These are phyloP conservation scores for Rhimphoctona megacephalus DNA, from an alignment of 2,888 invertebrate species.

Conservation along the genomic window DNA sequence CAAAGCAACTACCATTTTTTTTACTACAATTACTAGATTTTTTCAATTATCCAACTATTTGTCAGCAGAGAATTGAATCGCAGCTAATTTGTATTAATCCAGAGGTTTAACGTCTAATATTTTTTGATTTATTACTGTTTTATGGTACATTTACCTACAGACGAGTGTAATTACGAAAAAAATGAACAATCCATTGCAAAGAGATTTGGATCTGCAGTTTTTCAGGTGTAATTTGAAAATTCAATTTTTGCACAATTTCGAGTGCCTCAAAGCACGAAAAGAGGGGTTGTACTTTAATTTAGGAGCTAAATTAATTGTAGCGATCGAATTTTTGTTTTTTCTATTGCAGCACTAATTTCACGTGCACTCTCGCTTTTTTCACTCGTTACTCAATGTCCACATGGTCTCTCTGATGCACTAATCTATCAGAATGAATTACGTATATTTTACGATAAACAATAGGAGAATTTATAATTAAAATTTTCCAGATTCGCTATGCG, in stretches of 20 bases:
- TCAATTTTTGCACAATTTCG: neutral
- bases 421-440: neutral
- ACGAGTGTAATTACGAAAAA: neutral
- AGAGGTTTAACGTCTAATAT: neutral
- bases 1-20: slow-evolving; percentile 10
- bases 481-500: neutral
- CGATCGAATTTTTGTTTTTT: neutral
- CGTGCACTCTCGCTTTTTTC: slow-evolving; percentile 3
- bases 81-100: neutral
- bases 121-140: neutral
- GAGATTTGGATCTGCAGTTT: neutral
- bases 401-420: slow-evolving; percentile 16
- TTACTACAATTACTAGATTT: neutral
- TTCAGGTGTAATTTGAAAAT: neutral
- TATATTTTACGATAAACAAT: neutral
- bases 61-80: neutral
- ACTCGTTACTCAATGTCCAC: slow-evolving; percentile 6
- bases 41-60: neutral
- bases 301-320: slow-evolving; percentile 13
- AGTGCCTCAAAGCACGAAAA: slow-evolving; percentile 15
- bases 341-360: neutral
- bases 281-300: slow-evolving; percentile 23
- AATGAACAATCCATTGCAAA: neutral
- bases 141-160: neutral
- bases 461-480: neutral